Percentiles rank a stretch among this genome's conserved stretches.
These are phyloP conservation scores for Clostera curtula DNA, from an alignment of 2,888 invertebrate genomes.

Conservation along the genomic window DNA sequence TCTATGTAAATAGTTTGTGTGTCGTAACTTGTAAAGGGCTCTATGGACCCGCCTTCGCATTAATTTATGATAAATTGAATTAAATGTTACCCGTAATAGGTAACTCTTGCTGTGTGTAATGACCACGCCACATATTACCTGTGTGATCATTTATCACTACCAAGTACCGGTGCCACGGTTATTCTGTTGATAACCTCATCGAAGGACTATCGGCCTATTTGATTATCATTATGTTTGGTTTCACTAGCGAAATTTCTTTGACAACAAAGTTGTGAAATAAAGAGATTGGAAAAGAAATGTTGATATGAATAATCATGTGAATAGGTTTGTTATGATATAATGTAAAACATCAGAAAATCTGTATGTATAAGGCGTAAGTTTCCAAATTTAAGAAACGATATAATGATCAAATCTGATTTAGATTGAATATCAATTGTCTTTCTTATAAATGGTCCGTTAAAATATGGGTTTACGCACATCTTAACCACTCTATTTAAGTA, in stretches of 20 bases:
- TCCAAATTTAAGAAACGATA: no score
- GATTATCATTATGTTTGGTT: neutral
- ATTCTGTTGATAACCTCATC: slow-evolving; percentile 6
- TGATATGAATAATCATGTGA: no score
- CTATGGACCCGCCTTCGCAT: slow-evolving; percentile 4
- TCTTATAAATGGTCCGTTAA: no score
- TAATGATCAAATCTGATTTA: no score
- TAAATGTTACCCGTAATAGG: slow-evolving; percentile 18
- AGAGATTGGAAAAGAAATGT: slow-evolving; percentile 21
- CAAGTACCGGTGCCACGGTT: slow-evolving; percentile 7
- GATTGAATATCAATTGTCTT: no score
- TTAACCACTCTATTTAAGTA: no score
- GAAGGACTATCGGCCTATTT: slow-evolving; percentile 12
- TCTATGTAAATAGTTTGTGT: neutral
- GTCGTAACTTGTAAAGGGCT: slow-evolving; percentile 10
- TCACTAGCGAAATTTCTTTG: slow-evolving; percentile 8
- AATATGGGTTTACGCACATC: no score
- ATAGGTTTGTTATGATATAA: no score
- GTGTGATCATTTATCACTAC: slow-evolving; percentile 18
- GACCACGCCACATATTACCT: slow-evolving; percentile 21
- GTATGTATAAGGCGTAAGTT: no score
- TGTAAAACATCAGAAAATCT: no score
- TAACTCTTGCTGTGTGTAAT: slow-evolving; percentile 23
- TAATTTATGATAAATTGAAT: slow-evolving; percentile 24
- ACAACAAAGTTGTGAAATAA: slow-evolving; percentile 14